Evolutionary conservation across 2,113 vertebrate species (phyloP).

Genomic region (Polyodon spathula): DNA sequence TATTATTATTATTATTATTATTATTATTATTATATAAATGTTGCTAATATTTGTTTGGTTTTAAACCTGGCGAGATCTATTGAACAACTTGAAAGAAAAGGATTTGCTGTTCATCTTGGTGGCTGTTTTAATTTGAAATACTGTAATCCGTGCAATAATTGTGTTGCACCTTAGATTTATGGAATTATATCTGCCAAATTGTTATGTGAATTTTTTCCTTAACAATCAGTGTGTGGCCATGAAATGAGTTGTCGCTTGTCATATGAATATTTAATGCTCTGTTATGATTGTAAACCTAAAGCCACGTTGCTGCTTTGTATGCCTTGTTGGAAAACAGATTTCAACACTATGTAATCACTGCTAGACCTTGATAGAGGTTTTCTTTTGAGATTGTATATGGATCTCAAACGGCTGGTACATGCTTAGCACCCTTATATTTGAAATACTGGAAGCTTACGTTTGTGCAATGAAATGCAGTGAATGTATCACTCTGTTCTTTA

Average conservation of each 20-base stretch:
- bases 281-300: neutral
- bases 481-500: constrained; percentile 3
- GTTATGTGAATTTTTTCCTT: neutral
- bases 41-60: neutral
- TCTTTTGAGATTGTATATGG: neutral
- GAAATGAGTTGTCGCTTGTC: neutral
- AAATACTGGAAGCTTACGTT: neutral
- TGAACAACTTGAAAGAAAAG: neutral
- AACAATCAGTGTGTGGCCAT: neutral
- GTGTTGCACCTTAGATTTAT: constrained; percentile 2
- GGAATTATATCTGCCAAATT: neutral
- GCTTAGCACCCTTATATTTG: neutral
- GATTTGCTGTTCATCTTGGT: neutral
- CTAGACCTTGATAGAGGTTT: neutral
- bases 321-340: constrained; percentile 3
- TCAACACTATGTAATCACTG: neutral
- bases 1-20: too few relatives aligned
- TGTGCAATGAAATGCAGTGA: neutral
- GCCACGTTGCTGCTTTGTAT: constrained; percentile 10
- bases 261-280: neutral
- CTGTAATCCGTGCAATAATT: constrained; percentile 2
- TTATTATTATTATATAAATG: too few relatives aligned
- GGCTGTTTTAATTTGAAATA: constrained; percentile 11
- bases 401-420: neutral
- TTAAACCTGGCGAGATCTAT: neutral